Base-by-base conservation (phyloP, 1,140 invertebrate species). In the Pectinophora gossypiella region DNA sequence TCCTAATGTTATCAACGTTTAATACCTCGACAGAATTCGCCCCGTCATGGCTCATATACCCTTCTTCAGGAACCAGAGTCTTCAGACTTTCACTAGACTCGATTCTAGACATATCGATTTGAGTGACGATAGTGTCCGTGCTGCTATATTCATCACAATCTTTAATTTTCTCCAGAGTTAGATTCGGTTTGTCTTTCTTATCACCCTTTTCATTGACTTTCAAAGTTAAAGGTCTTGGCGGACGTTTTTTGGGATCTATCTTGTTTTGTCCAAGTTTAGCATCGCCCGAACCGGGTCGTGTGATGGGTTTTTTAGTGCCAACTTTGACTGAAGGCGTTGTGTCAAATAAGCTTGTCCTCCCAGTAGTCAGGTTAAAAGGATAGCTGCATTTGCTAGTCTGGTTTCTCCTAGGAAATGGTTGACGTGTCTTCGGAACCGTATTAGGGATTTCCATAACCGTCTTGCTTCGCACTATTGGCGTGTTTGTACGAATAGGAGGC, bases 21-120 rank as follows among this genome's bases (percentile, higher is more conserved):
- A 90, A 68, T 22, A 89, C 89, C 77, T 90, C 89, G 12, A 89
- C 63, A 81, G 89, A 76, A 89, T 91, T 76, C 65, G 92, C 78
- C 89, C 89, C 47, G 86, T 93, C 74, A 76, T 91, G 50, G 87
- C 89, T 77, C 5, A 70, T 68, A 58, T 80, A 73, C 4, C 65
- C 23, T 59, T 88, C 77, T 57, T 88, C 81, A 40, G 88, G 80
- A 43, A 89, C 78, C 54, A 89, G 63, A 23, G 85, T 88, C 70
- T 88, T 85, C 10, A 88, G 67, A 76, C 80, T 84, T 70, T 90
- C 83, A 59, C 74, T 86, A 0, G 85, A 89, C 67, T 88, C 85
- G 36, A 86, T 87, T 42, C 84, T 61, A 13, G 80, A 81, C 61
- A 87, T 74, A 58, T 88, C 82, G 10, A 81, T 76, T 76, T 88